Conservation (phyloP, 2,797 vertebrate species). For the Hyperoplus lanceolatus region DNA sequence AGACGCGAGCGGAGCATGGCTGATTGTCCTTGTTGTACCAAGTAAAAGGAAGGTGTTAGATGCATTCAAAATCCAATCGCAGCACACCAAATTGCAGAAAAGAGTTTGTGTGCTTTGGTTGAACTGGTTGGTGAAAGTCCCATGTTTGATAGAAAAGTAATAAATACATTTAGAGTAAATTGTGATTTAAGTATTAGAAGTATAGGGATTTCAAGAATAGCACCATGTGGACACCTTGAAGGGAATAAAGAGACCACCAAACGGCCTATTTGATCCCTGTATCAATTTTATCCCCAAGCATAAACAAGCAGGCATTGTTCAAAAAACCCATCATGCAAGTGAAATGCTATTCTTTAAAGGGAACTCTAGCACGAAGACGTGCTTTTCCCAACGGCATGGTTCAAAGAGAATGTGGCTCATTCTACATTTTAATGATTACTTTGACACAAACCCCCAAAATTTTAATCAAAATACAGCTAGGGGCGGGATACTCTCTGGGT, state of each 20-base stretch:
- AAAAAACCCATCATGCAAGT: conserved; percentile 24
- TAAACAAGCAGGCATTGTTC: conserved; percentile 21
- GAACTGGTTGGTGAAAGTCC: neutral
- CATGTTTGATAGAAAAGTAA: neutral
- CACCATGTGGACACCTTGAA: neutral
- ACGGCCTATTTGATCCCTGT: conserved; percentile 12
- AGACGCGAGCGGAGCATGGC: conserved; percentile 45
- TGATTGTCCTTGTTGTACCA: conserved; percentile 66
- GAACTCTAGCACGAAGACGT: conserved; percentile 34
- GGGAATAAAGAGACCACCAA: neutral
- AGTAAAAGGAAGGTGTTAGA: conserved; percentile 33
- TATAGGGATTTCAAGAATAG: neutral
- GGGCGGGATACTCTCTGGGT: conserved; percentile 40
- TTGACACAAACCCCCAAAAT: conserved; percentile 65
- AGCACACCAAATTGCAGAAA: conserved; percentile 27
- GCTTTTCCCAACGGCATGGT: conserved; percentile 58
- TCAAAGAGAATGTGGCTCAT: conserved; percentile 69
- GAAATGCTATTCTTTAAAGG: conserved; percentile 40
- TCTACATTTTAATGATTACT: conserved; percentile 74
- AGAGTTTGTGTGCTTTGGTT: conserved; percentile 20
- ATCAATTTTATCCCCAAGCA: conserved; percentile 23
- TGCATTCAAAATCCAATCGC: conserved; percentile 46
- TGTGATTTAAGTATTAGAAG: neutral
- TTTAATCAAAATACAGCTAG: conserved; percentile 70
- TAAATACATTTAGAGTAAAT: neutral